Conservation (phyloP, 2,113 vertebrate genomes). For the Fregetta grallaria region DNA sequence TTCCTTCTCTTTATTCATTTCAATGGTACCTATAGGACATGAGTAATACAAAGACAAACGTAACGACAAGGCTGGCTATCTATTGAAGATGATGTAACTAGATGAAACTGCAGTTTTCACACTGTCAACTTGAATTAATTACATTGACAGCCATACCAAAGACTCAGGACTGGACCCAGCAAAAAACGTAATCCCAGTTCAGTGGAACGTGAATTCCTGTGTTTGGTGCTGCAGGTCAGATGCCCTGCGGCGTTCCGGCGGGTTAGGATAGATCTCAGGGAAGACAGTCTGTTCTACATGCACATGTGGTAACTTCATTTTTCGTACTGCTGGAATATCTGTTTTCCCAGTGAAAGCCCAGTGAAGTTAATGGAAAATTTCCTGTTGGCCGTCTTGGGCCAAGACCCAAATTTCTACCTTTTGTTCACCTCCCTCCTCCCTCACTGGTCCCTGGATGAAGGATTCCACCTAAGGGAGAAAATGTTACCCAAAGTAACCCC, state of each 20-base stretch:
- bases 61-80: neutral
- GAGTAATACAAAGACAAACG: neutral
- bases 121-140: neutral
- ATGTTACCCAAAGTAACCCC: neutral
- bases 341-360: neutral
- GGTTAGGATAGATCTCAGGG: neutral
- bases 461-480: neutral
- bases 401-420: neutral
- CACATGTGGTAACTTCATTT: neutral
- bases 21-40: neutral
- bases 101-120: neutral
- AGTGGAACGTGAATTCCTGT: neutral
- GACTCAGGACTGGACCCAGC: neutral
- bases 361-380: neutral
- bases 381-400: neutral
- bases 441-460: neutral
- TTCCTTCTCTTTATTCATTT: neutral
- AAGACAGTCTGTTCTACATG: neutral
- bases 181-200: neutral
- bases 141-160: neutral
- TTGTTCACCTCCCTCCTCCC: neutral
- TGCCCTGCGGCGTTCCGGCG: neutral
- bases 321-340: neutral
- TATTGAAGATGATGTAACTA: neutral
- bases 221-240: neutral